Evolutionary conservation across 2,113 vertebrate genomes (phyloP).

Genomic region (Perca fluviatilis): DNA sequence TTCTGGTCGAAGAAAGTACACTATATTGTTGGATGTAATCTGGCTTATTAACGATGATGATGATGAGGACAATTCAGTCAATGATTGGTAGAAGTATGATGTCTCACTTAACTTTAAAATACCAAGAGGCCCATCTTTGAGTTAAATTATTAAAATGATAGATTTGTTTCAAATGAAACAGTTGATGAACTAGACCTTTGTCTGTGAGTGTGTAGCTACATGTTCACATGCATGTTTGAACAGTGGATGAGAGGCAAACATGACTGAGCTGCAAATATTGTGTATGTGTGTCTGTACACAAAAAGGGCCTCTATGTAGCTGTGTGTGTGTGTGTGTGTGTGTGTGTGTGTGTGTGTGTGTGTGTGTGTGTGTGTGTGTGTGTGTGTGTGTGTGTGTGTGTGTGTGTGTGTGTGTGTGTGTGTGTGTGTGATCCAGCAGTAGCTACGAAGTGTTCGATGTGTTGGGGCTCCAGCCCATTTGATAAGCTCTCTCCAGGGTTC

Average conservation of each 20-base stretch:
- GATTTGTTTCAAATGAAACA: constrained; percentile 36
- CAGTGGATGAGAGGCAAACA: constrained; percentile 58
- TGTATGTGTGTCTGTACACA: constrained; percentile 45
- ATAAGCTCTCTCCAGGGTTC: constrained; percentile 97
- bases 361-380: constrained; percentile 48
- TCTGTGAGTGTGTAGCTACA: constrained; percentile 49
- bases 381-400: constrained; percentile 31
- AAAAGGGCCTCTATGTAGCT: constrained; percentile 45
- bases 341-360: constrained; percentile 29
- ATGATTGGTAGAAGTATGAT: not conserved
- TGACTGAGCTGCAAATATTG: constrained; percentile 48
- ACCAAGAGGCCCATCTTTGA: not conserved
- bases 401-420: constrained; percentile 42
- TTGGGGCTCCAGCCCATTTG: constrained; percentile 99
- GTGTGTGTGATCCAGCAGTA: constrained; percentile 45
- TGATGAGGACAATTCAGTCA: not conserved
- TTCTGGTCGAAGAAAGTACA: not conserved
- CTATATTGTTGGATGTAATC: not conserved
- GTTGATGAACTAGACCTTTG: constrained; percentile 18
- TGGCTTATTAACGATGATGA: not conserved
- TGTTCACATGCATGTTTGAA: constrained; percentile 68
- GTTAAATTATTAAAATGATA: constrained; percentile 30
- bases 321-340: constrained; percentile 45
- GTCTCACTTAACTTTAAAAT: constrained; percentile 28
- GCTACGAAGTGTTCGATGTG: constrained; percentile 91